Conservation (phyloP, 2,888 invertebrate species). For the Galeruca laticollis region DNA sequence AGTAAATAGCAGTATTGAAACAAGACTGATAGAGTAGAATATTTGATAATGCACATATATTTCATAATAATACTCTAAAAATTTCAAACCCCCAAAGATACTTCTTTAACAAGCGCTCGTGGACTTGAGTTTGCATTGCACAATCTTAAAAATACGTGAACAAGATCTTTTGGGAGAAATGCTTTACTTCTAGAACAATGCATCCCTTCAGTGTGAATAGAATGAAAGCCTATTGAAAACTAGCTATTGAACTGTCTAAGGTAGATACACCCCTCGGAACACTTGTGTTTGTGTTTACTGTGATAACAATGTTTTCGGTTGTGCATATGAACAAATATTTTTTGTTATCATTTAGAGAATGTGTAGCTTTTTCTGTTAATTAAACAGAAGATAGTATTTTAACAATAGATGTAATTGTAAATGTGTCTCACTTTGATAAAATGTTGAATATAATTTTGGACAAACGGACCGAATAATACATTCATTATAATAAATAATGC, state of each 20-base stretch:
- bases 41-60: not conserved
- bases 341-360: slow-evolving; percentile 1
- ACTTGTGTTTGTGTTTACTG: slow-evolving; percentile 31
- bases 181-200: slow-evolving; percentile 26
- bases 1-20: not conserved
- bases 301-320: slow-evolving; percentile 27
- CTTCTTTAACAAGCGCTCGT: not conserved
- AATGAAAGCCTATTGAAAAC: slow-evolving; percentile 27
- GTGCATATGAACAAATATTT: slow-evolving; percentile 33
- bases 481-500: too few relatives aligned
- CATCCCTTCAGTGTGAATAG: slow-evolving; percentile 31
- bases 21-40: not conserved
- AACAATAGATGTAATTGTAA: not conserved
- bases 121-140: slow-evolving; percentile 11
- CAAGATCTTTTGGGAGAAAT: slow-evolving; percentile 23
- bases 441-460: not conserved
- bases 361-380: not conserved
- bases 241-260: slow-evolving; percentile 30
- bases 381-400: not conserved
- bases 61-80: not conserved
- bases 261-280: slow-evolving; percentile 20
- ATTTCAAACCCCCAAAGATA: not conserved
- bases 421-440: not conserved
- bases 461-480: not conserved
- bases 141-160: slow-evolving; percentile 23